A percentile compares a stretch with the other conserved stretches of the same genome.
Conservation (phyloP, 2,888 invertebrate species). For the Chrysolina haemoptera region DNA sequence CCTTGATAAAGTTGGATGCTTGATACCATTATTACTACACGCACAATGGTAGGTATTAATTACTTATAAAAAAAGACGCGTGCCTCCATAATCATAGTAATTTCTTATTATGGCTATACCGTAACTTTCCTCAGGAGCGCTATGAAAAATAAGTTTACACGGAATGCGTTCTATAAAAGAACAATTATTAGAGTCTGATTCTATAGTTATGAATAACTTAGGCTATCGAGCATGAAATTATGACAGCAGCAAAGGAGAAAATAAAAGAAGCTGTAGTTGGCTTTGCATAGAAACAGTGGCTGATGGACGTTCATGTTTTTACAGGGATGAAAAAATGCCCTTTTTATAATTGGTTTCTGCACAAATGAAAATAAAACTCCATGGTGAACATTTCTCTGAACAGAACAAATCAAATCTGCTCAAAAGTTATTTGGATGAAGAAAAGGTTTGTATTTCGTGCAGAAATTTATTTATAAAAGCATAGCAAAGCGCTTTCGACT, state of each 20-base stretch:
- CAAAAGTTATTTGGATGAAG: too few relatives aligned
- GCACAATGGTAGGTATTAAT: constrained; percentile 25
- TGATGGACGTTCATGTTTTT: neutral
- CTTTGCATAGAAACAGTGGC: neutral
- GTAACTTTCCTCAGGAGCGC: constrained; percentile 6
- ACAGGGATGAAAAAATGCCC: neutral
- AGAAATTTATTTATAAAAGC: too few relatives aligned
- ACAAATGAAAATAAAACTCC: too few relatives aligned
- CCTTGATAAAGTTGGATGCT: neutral
- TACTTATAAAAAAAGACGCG: constrained; percentile 26
- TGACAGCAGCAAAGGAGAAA: neutral
- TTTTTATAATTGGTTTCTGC: too few relatives aligned
- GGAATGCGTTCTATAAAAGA: constrained; percentile 17
- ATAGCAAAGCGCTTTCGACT: too few relatives aligned
- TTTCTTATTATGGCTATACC: constrained; percentile 21
- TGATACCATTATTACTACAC: constrained; percentile 24
- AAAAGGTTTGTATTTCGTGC: too few relatives aligned
- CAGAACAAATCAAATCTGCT: too few relatives aligned
- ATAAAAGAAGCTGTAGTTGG: too few relatives aligned
- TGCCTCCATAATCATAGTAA: constrained; percentile 25
- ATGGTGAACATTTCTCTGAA: too few relatives aligned
- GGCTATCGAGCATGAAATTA: constrained; percentile 23
- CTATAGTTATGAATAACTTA: constrained; percentile 20
- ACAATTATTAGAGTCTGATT: constrained; percentile 1
- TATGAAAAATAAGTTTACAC: constrained; percentile 9